Evolutionary conservation across 2,113 vertebrate species (phyloP).

Genomic region (Egretta garzetta): DNA sequence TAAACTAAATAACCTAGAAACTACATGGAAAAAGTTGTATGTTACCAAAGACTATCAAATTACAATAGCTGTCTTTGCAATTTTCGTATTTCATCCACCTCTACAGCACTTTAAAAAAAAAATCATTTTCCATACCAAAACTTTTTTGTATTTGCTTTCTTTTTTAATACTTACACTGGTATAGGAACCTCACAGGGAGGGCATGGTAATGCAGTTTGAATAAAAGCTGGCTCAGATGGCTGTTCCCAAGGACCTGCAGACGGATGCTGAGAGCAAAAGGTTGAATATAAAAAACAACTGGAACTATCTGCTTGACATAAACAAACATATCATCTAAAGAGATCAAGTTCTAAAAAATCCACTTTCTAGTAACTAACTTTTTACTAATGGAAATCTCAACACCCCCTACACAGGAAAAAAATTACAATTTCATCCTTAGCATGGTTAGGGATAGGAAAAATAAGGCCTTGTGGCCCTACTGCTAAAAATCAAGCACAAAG

Average conservation of each 20-base stretch:
- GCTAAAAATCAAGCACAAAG: neutral
- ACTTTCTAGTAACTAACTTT: neutral
- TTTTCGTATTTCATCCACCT: neutral
- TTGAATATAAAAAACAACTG: neutral
- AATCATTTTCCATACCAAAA: neutral
- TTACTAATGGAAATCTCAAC: neutral
- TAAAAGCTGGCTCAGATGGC: conserved; percentile 82
- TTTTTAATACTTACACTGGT: conserved; percentile 79
- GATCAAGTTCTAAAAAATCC: neutral
- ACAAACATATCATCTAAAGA: neutral
- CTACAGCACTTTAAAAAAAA: neutral
- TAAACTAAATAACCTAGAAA: neutral
- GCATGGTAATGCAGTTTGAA: conserved; percentile 88
- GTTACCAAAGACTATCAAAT: neutral
- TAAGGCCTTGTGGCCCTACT: neutral
- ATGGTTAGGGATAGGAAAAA: neutral
- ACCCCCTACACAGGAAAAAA: neutral
- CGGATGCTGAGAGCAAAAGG: conserved; percentile 77
- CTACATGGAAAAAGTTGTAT: neutral
- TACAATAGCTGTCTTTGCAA: neutral
- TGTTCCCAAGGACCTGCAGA: conserved; percentile 92
- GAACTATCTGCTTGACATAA: neutral
- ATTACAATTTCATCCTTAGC: neutral
- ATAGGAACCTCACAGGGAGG: conserved; percentile 88
- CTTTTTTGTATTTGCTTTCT: neutral